phyloP scores from a whole-genome alignment of 2,113 vertebrate genomes.

The Zonotrichia leucophrys region DNA sequence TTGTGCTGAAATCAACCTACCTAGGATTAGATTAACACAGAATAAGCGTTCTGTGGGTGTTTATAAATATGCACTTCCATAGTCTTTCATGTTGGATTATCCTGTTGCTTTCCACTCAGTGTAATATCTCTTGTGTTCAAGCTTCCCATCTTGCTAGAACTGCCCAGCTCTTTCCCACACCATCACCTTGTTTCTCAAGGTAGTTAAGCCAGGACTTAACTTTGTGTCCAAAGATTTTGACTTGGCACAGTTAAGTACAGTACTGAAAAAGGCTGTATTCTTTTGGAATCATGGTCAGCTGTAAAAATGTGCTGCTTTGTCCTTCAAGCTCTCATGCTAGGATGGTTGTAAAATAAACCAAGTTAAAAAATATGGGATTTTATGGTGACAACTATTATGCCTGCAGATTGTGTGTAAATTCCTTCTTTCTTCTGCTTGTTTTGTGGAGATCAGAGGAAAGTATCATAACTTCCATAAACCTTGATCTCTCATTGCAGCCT shows the following conservation, averaged over 20 bases:
- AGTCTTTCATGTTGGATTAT: background rate
- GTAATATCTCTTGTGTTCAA: background rate
- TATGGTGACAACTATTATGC: background rate
- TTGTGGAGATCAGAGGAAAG: background rate
- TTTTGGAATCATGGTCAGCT: background rate
- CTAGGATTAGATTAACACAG: background rate
- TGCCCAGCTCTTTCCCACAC: background rate
- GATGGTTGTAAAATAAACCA: background rate
- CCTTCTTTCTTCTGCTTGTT: background rate
- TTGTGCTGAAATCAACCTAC: background rate
- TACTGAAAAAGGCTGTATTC: background rate
- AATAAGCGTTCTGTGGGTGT: background rate
- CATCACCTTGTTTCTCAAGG: background rate
- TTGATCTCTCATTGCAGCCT: background rate
- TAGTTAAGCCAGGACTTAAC: background rate
- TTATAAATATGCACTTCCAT: background rate
- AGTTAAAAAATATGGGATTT: background rate
- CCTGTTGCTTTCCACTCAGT: background rate
- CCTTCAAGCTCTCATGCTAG: background rate
- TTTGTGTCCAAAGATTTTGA: background rate
- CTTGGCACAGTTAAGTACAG: background rate
- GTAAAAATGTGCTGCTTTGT: background rate
- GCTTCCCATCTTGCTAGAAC: background rate
- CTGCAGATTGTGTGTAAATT: background rate
- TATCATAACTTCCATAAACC: background rate